Conservation (phyloP, 2,888 invertebrate species). For the Chloroclysta siterata region DNA sequence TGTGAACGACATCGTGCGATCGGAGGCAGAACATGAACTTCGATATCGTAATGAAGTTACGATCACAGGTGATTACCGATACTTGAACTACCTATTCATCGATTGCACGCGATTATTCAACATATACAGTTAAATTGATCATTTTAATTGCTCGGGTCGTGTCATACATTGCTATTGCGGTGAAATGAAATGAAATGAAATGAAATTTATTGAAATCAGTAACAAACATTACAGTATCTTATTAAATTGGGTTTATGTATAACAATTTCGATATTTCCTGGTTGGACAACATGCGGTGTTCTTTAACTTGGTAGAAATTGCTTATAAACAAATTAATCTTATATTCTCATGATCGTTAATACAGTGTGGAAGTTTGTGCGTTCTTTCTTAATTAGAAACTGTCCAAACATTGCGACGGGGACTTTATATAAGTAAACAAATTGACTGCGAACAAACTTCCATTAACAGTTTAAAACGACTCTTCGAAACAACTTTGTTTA, state of each 20-base stretch:
- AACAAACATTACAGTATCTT: too few species aligned
- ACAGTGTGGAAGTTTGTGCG: neutral
- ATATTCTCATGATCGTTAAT: neutral
- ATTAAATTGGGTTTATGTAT: too few species aligned
- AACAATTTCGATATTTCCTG: too few species aligned
- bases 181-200: too few species aligned
- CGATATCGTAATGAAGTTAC: constrained; percentile 50
- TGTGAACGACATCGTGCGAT: constrained; percentile 71
- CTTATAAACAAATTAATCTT: neutral
- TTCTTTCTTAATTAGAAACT: constrained; percentile 7
- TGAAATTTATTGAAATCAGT: too few species aligned
- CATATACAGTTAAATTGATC: constrained; percentile 24
- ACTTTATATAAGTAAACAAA: constrained; percentile 9
- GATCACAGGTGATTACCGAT: constrained; percentile 47
- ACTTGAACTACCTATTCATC: constrained; percentile 39
- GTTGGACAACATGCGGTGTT: too few species aligned
- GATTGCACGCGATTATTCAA: constrained; percentile 27
- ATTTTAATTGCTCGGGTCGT: constrained; percentile 19
- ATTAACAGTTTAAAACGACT: neutral
- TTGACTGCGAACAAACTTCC: constrained; percentile 7
- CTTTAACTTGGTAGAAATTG: too few species aligned
- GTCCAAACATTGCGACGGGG: constrained; percentile 6
- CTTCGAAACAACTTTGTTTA: neutral
- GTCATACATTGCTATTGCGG: constrained; percentile 8
- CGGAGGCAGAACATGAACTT: constrained; percentile 44